These are phyloP conservation scores for Podiceps cristatus DNA, from an alignment of 2,113 vertebrate genomes.

Conservation along the genomic window DNA sequence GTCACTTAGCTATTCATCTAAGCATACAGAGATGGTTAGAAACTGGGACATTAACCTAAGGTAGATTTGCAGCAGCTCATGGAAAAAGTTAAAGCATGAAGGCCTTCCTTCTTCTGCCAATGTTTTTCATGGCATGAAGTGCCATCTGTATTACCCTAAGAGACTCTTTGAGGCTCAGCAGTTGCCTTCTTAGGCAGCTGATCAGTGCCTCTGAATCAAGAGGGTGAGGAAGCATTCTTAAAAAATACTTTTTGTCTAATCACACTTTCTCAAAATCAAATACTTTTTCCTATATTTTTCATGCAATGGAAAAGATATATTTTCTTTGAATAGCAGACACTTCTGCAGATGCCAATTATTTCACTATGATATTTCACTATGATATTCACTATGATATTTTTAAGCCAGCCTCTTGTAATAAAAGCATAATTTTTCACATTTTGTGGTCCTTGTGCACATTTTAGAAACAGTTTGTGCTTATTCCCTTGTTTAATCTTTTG, in stretches of 20 bases:
- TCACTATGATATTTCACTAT: not conserved
- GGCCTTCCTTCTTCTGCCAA: not conserved
- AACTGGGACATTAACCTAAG: not conserved
- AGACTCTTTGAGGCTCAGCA: not conserved
- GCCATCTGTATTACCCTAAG: not conserved
- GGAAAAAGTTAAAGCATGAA: not conserved
- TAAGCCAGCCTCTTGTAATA: not conserved
- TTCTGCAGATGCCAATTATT: not conserved
- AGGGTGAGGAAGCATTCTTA: not conserved
- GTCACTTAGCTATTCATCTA: not conserved
- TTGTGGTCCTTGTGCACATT: not conserved
- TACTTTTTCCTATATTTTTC: not conserved
- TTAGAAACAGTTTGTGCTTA: not conserved
- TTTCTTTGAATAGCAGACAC: not conserved
- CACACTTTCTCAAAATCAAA: not conserved
- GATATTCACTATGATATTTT: not conserved
- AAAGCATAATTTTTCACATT: not conserved
- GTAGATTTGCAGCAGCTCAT: not conserved
- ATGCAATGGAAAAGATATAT: not conserved
- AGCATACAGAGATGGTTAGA: not conserved
- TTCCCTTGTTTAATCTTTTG: not conserved
- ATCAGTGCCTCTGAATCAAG: not conserved
- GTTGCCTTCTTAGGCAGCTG: not conserved
- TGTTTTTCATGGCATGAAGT: accelerated
- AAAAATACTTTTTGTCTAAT: not conserved